A percentile compares a stretch with the other conserved stretches of the same genome.
Conservation (phyloP, 2,113 vertebrate species). For the Labeo catla region DNA sequence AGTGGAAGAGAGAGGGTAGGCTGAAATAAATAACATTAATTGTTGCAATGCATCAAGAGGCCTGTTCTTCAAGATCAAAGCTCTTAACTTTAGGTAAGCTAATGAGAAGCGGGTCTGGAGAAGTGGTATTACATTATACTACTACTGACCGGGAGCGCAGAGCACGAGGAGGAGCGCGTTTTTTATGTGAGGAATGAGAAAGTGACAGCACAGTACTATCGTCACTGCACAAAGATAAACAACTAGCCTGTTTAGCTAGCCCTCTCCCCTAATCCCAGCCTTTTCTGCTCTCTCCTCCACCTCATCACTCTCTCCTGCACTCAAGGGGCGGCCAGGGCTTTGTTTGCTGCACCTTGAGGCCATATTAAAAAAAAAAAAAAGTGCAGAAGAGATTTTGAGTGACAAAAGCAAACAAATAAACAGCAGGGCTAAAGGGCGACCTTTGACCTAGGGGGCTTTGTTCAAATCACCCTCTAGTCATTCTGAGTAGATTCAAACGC, state of each 20-base stretch:
- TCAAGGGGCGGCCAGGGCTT: conserved; percentile 51
- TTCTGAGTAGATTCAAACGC: conserved; percentile 55
- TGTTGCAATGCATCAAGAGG: background rate
- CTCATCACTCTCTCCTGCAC: conserved; percentile 54
- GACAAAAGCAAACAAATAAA: conserved; percentile 63
- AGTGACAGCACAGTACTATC: conserved; percentile 60
- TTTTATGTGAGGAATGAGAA: conserved; percentile 45
- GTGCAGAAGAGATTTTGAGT: conserved; percentile 51
- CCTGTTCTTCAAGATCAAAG: conserved; percentile 8
- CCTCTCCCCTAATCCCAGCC: conserved; percentile 60
- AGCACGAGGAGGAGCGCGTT: background rate
- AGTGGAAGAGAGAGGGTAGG: background rate
- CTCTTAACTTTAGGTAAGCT: conserved; percentile 11
- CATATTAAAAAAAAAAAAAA: conserved; percentile 57
- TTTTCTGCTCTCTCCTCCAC: conserved; percentile 59
- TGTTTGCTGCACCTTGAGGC: conserved; percentile 63
- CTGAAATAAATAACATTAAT: background rate
- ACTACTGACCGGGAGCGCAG: background rate
- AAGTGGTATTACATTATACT: conserved; percentile 11
- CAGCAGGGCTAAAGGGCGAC: conserved; percentile 61
- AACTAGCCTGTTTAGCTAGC: conserved; percentile 62
- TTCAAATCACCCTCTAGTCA: conserved; percentile 64
- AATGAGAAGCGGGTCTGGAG: background rate
- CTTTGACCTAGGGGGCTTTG: conserved; percentile 65
- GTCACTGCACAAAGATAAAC: conserved; percentile 65